These are phyloP conservation scores for Pogonophryne albipinna DNA, from an alignment of 2,797 vertebrate genomes.

Conservation along the genomic window DNA sequence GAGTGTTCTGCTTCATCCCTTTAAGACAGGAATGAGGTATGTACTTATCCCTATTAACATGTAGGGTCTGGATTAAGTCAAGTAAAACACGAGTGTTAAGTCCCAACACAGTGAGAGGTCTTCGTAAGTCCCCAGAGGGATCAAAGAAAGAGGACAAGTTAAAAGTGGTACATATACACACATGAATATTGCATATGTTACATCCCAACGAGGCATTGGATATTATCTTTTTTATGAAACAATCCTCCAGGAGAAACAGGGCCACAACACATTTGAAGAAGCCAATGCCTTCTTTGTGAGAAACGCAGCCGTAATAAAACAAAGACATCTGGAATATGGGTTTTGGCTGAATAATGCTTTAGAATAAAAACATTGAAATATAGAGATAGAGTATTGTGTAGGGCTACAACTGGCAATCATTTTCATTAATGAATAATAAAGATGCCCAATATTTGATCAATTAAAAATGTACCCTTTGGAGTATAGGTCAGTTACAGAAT, in stretches of 20 bases:
- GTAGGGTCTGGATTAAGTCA: constrained; percentile 46
- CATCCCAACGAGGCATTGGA: not conserved
- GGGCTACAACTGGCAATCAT: not conserved
- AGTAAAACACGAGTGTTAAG: constrained; percentile 34
- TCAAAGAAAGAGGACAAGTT: constrained; percentile 20
- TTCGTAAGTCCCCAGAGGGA: constrained; percentile 31
- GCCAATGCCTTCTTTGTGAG: not conserved
- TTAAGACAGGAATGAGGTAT: constrained; percentile 25
- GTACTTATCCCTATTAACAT: constrained; percentile 46
- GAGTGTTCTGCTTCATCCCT: constrained; percentile 28
- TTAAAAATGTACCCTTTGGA: not conserved
- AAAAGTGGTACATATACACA: constrained; percentile 2
- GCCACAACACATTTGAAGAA: not conserved
- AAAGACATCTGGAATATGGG: not conserved
- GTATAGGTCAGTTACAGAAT: no score
- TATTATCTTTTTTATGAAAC: constrained; percentile 3
- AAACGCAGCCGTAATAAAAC: not conserved
- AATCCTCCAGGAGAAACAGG: not conserved
- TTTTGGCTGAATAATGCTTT: not conserved
- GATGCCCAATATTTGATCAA: not conserved
- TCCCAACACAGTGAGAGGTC: constrained; percentile 49
- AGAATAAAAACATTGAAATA: not conserved
- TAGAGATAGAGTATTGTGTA: not conserved
- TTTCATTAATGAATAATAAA: not conserved
- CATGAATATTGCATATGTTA: not conserved